Conservation (phyloP, 2,113 vertebrate species). For the Dipodomys spectabilis region DNA sequence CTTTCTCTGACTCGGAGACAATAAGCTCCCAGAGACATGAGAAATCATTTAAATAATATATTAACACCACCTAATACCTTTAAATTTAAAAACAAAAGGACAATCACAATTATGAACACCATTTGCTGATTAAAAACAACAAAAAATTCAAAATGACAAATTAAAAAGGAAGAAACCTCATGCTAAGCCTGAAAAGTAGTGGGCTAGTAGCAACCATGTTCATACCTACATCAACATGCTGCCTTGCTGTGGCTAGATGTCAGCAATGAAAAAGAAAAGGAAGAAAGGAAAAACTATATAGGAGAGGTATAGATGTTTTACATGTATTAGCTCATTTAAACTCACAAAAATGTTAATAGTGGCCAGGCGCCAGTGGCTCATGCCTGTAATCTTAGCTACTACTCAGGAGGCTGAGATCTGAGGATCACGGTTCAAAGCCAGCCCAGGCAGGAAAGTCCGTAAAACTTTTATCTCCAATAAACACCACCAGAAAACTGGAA, state of each 20-base stretch:
- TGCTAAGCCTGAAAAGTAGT: background rate
- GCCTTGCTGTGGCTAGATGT: background rate
- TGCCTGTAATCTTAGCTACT: no score
- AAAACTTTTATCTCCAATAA: no score
- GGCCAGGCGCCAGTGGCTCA: no score
- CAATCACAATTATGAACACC: background rate
- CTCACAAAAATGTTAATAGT: background rate
- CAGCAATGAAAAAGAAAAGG: background rate
- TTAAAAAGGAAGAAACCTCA: constrained; percentile 36
- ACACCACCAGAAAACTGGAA: no score
- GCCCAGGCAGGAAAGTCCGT: no score
- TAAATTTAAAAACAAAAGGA: constrained; percentile 29
- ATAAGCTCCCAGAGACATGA: background rate
- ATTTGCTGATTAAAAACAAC: background rate
- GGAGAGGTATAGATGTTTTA: no score
- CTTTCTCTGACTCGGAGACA: background rate
- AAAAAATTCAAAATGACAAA: constrained; percentile 41
- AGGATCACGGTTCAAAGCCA: no score
- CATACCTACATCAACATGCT: background rate
- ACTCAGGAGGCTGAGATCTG: no score
- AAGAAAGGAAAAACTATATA: background rate
- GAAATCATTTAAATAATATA: background rate
- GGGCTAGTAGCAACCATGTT: background rate
- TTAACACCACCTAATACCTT: background rate
- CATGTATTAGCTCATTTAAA: background rate